A percentile compares a stretch with the other conserved stretches of the same genome.
Evolutionary conservation across 2,888 invertebrate species (phyloP).

Genomic region (Anthophora plumipes): DNA sequence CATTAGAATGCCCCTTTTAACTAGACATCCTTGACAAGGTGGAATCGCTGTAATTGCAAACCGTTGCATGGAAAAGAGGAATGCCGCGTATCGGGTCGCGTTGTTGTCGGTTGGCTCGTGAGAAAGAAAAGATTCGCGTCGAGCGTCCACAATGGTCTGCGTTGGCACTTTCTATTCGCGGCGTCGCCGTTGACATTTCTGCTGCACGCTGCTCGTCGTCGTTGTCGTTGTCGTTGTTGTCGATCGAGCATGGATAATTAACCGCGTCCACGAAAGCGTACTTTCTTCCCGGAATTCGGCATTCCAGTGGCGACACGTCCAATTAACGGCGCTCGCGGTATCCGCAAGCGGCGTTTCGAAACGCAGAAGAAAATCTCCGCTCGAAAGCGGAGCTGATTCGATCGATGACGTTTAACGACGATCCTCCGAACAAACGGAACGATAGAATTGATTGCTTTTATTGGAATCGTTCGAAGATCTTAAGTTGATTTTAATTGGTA

Average conservation of each 20-base stretch:
- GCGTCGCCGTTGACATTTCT: constrained; percentile 68
- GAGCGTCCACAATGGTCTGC: constrained; percentile 33
- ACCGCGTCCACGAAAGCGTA: constrained; percentile 60
- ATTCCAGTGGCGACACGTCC: constrained; percentile 33
- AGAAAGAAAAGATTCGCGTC: constrained; percentile 39
- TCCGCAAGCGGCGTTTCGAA: constrained; percentile 11
- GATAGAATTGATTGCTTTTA: too few species aligned
- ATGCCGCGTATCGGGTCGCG: background rate
- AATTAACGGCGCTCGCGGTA: constrained; percentile 25
- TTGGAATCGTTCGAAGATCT: too few species aligned
- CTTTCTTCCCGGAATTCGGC: constrained; percentile 66
- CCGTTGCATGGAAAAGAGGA: constrained; percentile 11
- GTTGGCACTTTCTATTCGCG: constrained; percentile 57
- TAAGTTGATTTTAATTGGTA: too few species aligned
- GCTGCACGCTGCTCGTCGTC: constrained; percentile 28
- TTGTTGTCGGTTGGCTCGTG: constrained; percentile 3
- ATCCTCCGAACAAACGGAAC: too few species aligned
- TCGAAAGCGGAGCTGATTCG: constrained; percentile 3
- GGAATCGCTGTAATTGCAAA: constrained; percentile 18
- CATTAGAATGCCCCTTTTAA: too few species aligned
- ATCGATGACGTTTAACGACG: background rate
- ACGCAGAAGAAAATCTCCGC: background rate
- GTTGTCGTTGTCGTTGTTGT: too few species aligned
- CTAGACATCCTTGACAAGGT: constrained; percentile 29
- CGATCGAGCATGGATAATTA: constrained; percentile 66